Evolutionary conservation across 1,140 invertebrate genomes (phyloP).

Genomic region (Ceratitis capitata): DNA sequence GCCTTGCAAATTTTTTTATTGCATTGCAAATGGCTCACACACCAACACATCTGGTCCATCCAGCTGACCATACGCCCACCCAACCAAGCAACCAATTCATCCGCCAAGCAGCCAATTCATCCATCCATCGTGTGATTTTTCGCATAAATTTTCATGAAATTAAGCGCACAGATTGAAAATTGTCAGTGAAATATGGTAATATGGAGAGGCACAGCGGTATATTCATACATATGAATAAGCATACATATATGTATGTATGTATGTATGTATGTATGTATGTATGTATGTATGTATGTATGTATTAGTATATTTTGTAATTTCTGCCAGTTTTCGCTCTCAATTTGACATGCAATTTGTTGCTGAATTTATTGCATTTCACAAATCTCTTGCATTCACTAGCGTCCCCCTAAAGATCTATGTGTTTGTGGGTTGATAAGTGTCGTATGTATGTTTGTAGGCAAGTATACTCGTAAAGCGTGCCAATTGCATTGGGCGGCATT

Average conservation of each 20-base stretch:
- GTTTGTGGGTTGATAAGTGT: no score
- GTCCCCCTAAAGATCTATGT: not conserved
- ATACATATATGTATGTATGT: not conserved
- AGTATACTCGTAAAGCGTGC: not conserved
- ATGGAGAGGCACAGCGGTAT: not conserved
- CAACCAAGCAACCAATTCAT: no score
- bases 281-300: not conserved
- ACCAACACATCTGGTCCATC: not conserved
- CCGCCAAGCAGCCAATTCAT: not conserved
- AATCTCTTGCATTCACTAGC: not conserved
- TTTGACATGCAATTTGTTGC: not conserved
- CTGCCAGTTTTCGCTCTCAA: not conserved
- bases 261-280: not conserved
- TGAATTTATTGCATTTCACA: not conserved
- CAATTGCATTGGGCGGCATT: not conserved
- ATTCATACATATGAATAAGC: not conserved
- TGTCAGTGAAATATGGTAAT: conserved; percentile 1
- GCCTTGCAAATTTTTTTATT: not conserved
- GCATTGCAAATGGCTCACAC: not conserved
- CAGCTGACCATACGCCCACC: not conserved
- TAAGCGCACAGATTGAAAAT: conserved; percentile 21
- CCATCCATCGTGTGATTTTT: conserved; percentile 1
- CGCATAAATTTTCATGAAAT: not conserved
- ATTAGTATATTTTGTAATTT: not conserved
- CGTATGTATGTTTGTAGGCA: not conserved